phyloP scores from a whole-genome alignment of 2,888 invertebrate genomes.

The Diadegma fenestrale region DNA sequence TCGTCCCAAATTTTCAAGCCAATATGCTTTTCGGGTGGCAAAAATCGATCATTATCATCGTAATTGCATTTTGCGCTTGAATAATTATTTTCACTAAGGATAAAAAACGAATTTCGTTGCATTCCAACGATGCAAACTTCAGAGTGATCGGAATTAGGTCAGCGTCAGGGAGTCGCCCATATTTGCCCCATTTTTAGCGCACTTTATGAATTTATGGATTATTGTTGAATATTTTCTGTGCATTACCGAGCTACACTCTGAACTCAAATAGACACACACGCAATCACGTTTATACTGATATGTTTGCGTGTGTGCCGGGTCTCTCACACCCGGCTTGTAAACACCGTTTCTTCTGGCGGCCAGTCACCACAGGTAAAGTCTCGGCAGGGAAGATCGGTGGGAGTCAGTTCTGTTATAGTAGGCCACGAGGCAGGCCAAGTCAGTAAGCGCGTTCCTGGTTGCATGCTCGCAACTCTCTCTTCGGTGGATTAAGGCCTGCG shows the following conservation, averaged over 20 bases:
- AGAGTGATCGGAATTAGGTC: too few species aligned
- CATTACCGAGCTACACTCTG: background rate
- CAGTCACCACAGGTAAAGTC: slow-evolving; percentile 78
- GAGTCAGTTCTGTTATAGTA: slow-evolving; percentile 85
- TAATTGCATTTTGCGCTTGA: too few species aligned
- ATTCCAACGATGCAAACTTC: too few species aligned
- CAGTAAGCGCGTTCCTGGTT: slow-evolving; percentile 79
- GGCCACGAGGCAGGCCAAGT: slow-evolving; percentile 82
- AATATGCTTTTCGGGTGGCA: too few species aligned
- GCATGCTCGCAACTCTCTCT: slow-evolving; percentile 82
- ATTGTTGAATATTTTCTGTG: slow-evolving; percentile 13
- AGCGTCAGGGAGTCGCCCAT: background rate
- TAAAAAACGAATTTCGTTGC: too few species aligned
- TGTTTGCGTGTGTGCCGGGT: slow-evolving; percentile 31
- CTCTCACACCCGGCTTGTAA: slow-evolving; percentile 71
- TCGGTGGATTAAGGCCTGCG: slow-evolving; percentile 74
- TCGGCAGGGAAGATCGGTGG: slow-evolving; percentile 77
- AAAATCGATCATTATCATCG: too few species aligned
- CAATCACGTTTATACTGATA: background rate
- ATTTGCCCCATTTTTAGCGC: background rate
- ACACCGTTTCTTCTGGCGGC: slow-evolving; percentile 75
- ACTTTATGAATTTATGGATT: background rate
- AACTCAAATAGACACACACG: background rate
- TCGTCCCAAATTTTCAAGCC: too few species aligned
- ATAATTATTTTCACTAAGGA: too few species aligned